phyloP scores from a whole-genome alignment of 1,140 invertebrate genomes.

The Aphis gossypii region DNA sequence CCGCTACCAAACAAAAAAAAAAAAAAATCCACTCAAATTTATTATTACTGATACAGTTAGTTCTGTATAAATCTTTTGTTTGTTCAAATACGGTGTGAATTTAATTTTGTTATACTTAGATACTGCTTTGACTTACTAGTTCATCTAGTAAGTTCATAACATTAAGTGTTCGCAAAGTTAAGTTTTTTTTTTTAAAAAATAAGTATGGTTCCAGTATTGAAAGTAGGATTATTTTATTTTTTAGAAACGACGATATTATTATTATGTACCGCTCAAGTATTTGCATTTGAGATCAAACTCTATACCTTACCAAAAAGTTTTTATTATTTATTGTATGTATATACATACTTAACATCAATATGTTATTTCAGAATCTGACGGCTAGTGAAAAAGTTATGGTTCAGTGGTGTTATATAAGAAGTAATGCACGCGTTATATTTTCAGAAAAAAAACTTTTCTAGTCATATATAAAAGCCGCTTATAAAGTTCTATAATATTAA shows the following conservation, averaged over 20 bases:
- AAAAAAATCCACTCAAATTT: neutral
- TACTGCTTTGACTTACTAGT: neutral
- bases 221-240: neutral
- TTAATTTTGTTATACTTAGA: neutral
- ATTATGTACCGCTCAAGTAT: neutral
- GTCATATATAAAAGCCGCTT: neutral
- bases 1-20: neutral
- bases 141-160: neutral
- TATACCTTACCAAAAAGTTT: neutral
- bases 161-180: neutral
- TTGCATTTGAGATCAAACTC: neutral
- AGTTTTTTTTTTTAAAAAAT: neutral
- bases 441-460: slow-evolving; percentile 11
- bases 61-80: neutral
- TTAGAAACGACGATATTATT: neutral
- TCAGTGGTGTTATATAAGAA: neutral
- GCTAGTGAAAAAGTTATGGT: slow-evolving; percentile 3
- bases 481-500: neutral
- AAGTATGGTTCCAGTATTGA: neutral
- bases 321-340: slow-evolving; percentile 14
- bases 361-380: slow-evolving; percentile 4
- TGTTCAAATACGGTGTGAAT: neutral
- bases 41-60: neutral
- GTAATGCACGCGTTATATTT: neutral
- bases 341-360: slow-evolving; percentile 12